These are phyloP conservation scores for Choreutis nemorana DNA, from an alignment of 2,888 invertebrate genomes.

Conservation along the genomic window DNA sequence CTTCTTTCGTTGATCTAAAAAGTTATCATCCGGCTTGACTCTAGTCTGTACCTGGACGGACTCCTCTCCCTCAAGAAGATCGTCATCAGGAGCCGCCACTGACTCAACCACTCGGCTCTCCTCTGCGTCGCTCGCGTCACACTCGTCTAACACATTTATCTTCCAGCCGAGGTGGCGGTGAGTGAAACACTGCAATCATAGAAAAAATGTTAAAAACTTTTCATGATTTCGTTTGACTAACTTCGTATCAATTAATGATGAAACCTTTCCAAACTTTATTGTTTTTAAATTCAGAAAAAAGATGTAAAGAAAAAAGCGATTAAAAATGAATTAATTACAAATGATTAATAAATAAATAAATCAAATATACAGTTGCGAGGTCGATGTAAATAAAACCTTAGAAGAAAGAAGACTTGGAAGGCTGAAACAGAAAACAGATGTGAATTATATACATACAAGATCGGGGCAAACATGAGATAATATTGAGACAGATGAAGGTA, in stretches of 20 bases:
- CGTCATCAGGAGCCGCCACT: conserved; percentile 37
- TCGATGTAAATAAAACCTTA: too few species aligned
- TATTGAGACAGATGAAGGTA: conserved; percentile 13
- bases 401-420: conserved; percentile 58
- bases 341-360: not conserved
- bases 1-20: conserved; percentile 48
- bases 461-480: too few species aligned
- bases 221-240: too few species aligned
- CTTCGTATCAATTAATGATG: too few species aligned
- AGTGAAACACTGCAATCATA: conserved; percentile 89
- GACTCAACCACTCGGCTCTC: conserved; percentile 56
- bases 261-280: conserved; percentile 8
- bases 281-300: conserved; percentile 4
- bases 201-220: too few species aligned
- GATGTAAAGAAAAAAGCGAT: conserved; percentile 2
- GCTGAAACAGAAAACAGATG: conserved; percentile 64
- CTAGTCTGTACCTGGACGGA: conserved; percentile 73
- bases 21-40: conserved; percentile 68
- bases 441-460: conserved; percentile 53
- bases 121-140: conserved; percentile 69
- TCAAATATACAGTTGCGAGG: conserved; percentile 18
- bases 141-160: conserved; percentile 88
- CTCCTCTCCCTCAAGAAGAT: conserved; percentile 41
- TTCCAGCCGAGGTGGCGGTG: conserved; percentile 96
- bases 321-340: too few species aligned